phyloP scores from a whole-genome alignment of 2,113 vertebrate species.

The Rhinichthys klamathensis region DNA sequence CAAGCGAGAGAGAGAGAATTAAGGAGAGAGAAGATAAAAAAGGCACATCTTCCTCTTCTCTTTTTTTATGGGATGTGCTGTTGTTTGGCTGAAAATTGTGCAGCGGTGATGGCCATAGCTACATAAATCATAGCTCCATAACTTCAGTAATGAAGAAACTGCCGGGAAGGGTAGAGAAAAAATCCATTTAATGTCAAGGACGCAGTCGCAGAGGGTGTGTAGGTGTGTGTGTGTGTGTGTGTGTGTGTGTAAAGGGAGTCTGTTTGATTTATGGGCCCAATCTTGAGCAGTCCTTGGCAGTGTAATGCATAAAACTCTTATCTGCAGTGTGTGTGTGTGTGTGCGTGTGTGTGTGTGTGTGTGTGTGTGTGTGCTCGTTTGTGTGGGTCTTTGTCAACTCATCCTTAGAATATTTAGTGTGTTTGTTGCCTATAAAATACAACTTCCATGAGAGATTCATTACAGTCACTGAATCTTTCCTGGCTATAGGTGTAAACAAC shows the following conservation, averaged over 20 bases:
- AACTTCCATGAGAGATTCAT: constrained; percentile 15
- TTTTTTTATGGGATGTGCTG: constrained; percentile 46
- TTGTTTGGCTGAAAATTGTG: constrained; percentile 56
- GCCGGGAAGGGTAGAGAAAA: constrained; percentile 41
- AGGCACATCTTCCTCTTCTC: constrained; percentile 49
- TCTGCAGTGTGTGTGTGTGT: constrained; percentile 60
- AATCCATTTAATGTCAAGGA: constrained; percentile 65
- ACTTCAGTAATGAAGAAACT: constrained; percentile 62
- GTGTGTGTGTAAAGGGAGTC: constrained; percentile 23
- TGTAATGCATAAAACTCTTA: constrained; percentile 74
- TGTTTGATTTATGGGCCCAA: constrained; percentile 71
- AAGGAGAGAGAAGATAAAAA: constrained; percentile 44
- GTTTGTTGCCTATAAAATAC: constrained; percentile 38
- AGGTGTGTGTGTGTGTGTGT: neutral
- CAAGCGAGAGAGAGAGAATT: constrained; percentile 30
- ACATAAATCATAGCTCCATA: constrained; percentile 64
- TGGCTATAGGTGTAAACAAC: constrained; percentile 5
- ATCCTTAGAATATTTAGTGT: constrained; percentile 34
- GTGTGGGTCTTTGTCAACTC: constrained; percentile 30
- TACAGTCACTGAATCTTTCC: constrained; percentile 30
- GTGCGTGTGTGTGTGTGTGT: constrained; percentile 44
- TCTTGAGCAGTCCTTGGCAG: constrained; percentile 62
- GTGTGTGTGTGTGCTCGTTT: constrained; percentile 20
- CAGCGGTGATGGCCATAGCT: constrained; percentile 37
- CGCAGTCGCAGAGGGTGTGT: constrained; percentile 38